A percentile compares a stretch with the other conserved stretches of the same genome.
These are phyloP conservation scores for Callopanchax toddi DNA, from an alignment of 2,113 vertebrate genomes.

Conservation along the genomic window DNA sequence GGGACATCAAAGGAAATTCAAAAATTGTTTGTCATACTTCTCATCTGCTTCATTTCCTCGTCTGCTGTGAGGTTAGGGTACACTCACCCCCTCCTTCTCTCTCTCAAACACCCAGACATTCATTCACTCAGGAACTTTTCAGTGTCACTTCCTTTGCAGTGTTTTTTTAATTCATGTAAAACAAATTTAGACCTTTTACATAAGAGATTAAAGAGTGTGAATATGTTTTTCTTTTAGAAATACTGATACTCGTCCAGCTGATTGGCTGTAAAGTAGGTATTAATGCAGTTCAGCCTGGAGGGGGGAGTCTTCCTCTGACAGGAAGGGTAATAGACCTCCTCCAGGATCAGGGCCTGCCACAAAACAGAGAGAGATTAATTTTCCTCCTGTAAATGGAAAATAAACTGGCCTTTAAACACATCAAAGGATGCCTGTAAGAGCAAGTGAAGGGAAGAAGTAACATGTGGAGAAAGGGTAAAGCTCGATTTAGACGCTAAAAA, in stretches of 20 bases:
- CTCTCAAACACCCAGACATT: conserved; percentile 33
- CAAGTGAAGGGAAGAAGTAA: conserved; percentile 28
- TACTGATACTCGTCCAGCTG: conserved; percentile 63
- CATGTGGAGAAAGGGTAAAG: conserved; percentile 41
- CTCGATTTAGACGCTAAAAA: conserved; percentile 72
- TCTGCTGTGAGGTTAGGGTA: conserved; percentile 40
- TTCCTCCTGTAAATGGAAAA: conserved; percentile 73
- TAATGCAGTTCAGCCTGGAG: conserved; percentile 72
- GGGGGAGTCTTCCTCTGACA: conserved; percentile 61
- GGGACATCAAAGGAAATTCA: conserved; percentile 60
- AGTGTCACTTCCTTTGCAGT: conserved; percentile 30
- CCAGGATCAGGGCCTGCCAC: conserved; percentile 59
- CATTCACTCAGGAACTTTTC: conserved; percentile 29
- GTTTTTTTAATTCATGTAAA: conserved; percentile 50
- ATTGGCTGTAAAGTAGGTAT: conserved; percentile 74
- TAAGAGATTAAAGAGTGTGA: conserved; percentile 65
- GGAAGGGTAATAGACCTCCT: conserved; percentile 73
- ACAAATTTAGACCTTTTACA: conserved; percentile 59
- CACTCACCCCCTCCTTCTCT: conserved; percentile 25
- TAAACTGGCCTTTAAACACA: conserved; percentile 74
- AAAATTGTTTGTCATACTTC: conserved; percentile 61
- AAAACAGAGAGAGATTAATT: conserved; percentile 63
- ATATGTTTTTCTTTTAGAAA: conserved; percentile 64
- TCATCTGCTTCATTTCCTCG: conserved; percentile 43
- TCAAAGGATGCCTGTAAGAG: conserved; percentile 60